Evolutionary conservation across 2,888 invertebrate species (phyloP), one percentile per base, ranked within the genome.

Genomic region (Pasiphila rectangulata): DNA sequence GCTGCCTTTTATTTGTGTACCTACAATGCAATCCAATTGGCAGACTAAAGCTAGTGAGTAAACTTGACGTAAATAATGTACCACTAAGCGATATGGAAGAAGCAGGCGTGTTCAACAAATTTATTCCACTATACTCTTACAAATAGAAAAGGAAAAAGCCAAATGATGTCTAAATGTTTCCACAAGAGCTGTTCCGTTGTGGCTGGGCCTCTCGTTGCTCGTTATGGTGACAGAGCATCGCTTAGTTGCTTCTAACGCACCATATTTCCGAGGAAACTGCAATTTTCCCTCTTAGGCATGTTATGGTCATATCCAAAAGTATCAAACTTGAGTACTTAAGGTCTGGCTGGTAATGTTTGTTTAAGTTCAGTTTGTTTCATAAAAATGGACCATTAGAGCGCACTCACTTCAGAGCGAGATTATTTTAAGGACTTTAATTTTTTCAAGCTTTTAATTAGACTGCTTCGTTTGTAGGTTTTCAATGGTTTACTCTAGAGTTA

Each of bases 151-250:
- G 57, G 57, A 61, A 62, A 68, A 67, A 63, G 63, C 61, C 60
- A 67, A 69, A 70, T 61, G 52, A 56, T 64, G 69, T 61, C 65
- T 61, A 58, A 67, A 65, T 67, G 63, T 65, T 57, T 42, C 52
- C 55, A 51, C 51, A 59, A 59, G 54, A 64, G 65, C 62, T 66
- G 63, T 61, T 47, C 59, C 67, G 61, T 59, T 72, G 60, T 44
- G 64, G 61, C 59, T 69, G 61, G 42, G 65, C 59, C 74, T 64
- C 74, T 56, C 35, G 70, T 42, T 55, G 64, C 65, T 74, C 76
- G 70, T 78, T 78, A 71, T 65, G 59, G 67, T 65, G 64, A 69
- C 67, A 73, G 63, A 75, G 73, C 69, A 68, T 65, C 64, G 62
- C 65, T 71, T 66, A 67, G 69, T 68, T 72, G 58, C 61, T 66